These are phyloP conservation scores for Gorsachius goisagi DNA, from an alignment of 2,113 vertebrate genomes.

Conservation along the genomic window DNA sequence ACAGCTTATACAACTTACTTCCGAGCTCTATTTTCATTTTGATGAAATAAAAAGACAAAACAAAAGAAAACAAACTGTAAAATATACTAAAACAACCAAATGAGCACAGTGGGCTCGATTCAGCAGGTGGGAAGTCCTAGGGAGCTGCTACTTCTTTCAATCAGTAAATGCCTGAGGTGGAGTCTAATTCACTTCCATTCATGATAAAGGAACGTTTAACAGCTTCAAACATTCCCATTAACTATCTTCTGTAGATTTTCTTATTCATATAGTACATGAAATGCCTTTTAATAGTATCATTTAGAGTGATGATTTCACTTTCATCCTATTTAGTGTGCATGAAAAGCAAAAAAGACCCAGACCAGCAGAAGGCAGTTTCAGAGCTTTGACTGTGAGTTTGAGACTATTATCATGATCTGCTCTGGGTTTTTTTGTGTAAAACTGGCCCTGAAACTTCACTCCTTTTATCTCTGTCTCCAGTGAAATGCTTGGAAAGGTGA, in stretches of 20 bases:
- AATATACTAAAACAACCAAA: conserved; percentile 73
- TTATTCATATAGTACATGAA: not conserved
- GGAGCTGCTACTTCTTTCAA: not conserved
- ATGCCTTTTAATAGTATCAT: not conserved
- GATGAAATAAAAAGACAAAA: conserved; percentile 93
- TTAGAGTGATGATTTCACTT: not conserved
- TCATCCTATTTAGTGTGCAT: not conserved
- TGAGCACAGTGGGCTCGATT: conserved; percentile 71
- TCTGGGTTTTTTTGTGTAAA: not conserved
- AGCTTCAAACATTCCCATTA: not conserved
- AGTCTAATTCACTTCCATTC: not conserved
- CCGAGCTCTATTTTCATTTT: conserved; percentile 99
- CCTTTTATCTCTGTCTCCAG: not conserved
- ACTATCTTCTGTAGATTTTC: not conserved
- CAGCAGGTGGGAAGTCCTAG: not conserved
- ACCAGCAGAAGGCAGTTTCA: not conserved
- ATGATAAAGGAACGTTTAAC: not conserved
- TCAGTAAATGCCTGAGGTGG: not conserved
- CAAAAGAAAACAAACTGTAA: conserved; percentile 83
- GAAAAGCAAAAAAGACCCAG: not conserved
- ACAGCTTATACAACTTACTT: conserved; percentile 93
- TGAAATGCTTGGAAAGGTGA: not conserved
- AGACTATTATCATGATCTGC: not conserved
- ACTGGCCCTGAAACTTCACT: not conserved
- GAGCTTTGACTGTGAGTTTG: not conserved